These are phyloP conservation scores for Corvus moneduloides DNA, from an alignment of 2,113 vertebrate species.

Conservation along the genomic window DNA sequence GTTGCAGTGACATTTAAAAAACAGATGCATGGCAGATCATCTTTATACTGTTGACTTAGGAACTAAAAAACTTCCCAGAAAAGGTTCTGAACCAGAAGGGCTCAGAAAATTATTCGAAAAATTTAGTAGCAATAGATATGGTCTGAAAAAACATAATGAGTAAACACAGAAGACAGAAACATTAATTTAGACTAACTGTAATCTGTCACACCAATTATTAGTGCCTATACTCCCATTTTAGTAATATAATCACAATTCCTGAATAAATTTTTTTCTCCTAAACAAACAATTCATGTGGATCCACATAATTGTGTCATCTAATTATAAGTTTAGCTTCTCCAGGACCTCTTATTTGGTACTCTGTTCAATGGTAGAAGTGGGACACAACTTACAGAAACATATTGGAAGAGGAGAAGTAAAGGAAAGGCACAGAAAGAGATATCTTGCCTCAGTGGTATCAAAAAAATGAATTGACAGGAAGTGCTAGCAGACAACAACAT, in stretches of 20 bases:
- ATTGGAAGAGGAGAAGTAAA: background rate
- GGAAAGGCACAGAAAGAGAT: background rate
- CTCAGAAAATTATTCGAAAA: background rate
- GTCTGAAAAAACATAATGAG: background rate
- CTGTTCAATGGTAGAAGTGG: background rate
- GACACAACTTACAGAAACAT: background rate
- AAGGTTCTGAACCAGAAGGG: background rate
- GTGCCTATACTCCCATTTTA: background rate
- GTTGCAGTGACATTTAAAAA: background rate
- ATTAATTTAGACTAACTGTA: background rate
- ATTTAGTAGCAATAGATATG: background rate
- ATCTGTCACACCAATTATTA: background rate
- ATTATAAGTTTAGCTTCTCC: background rate
- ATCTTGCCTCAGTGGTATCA: background rate
- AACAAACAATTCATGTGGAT: background rate
- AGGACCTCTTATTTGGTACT: background rate
- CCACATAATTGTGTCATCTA: background rate
- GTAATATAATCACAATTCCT: background rate
- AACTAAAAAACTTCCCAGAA: background rate
- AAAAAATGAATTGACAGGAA: background rate
- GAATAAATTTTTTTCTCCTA: background rate
- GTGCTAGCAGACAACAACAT: background rate
- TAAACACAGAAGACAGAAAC: background rate
- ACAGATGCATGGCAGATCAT: background rate
- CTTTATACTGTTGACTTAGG: background rate